Conservation (phyloP, 2,888 invertebrate species). For the Macrophya alboannulata region DNA sequence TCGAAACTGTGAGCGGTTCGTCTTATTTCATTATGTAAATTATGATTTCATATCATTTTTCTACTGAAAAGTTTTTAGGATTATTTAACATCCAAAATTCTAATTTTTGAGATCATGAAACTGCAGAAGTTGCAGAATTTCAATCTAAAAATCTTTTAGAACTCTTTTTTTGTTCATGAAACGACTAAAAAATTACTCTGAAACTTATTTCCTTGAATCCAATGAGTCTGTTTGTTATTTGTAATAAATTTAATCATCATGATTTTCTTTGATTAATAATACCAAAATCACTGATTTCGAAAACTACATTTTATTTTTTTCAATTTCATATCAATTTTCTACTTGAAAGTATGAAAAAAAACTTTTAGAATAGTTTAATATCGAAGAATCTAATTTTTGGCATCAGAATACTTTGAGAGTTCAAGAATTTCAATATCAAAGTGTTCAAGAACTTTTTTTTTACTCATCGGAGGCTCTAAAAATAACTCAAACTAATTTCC, state of each 20-base stretch:
- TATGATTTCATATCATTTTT: background rate
- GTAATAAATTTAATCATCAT: too few relatives aligned
- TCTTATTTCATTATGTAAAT: too few relatives aligned
- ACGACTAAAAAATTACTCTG: background rate
- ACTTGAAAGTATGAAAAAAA: background rate
- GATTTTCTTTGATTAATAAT: too few relatives aligned
- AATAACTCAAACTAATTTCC: background rate
- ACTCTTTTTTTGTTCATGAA: slow-evolving; percentile 42
- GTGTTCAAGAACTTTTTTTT: background rate
- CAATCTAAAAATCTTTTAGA: background rate
- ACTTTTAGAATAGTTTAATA: background rate
- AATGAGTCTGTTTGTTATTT: too few relatives aligned
- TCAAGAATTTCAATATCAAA: background rate
- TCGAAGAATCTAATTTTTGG: background rate
- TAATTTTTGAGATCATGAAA: too few relatives aligned
- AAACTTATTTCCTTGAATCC: too few relatives aligned
- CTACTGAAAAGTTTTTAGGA: too few relatives aligned
- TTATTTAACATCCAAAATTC: too few relatives aligned
- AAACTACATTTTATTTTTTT: background rate
- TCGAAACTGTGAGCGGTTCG: too few relatives aligned
- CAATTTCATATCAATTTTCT: background rate
- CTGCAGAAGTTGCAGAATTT: too few relatives aligned
- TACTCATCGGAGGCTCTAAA: background rate
- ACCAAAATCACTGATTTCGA: too few relatives aligned
- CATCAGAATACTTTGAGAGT: background rate